Evolutionary conservation across 2,113 vertebrate genomes (phyloP), one percentile per base, ranked within the genome.

Genomic region (Oxyruncus cristatus): DNA sequence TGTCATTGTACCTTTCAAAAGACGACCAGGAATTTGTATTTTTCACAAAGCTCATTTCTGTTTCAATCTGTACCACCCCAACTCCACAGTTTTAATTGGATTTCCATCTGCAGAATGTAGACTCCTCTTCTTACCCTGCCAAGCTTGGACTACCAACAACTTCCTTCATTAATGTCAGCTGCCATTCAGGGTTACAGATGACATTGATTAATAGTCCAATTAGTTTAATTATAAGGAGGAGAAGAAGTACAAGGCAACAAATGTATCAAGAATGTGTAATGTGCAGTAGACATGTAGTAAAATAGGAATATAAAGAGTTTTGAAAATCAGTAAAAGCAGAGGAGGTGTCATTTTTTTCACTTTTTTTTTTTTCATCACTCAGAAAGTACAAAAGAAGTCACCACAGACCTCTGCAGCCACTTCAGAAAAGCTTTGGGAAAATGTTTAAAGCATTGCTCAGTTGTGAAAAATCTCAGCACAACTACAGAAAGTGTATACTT

Each of bases 181-280:
- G 92, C 63, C 88, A 85, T 88, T 96, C 86, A 91, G 74, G n/a
- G 23, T 66, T 90, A 76, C 56, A 80, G 61, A 49, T 63, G 37
- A 78, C 92, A 81, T 41, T 92, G 94, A 97, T 97, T 96, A 93
- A 90, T 90, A 88, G 61, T 89, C 86, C 72, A 94, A 85, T 96
- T 94, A 96, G 86, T 92, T 89, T 90, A 88, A 94, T 95, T 97
- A 94, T 76, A 53, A 78, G 73, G 53, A 94, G n/a, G 37, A 83
- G 77, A 93, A 95, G 49, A 93, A 76, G 49, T 88, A 18, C 13
- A 91, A 89, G 85, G 46, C 49, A 96, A 86, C 24, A 93, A 75
- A 91, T 46, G 16, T 76, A 81, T 81, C 53, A 61, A 10, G 49
- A 91, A 76, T 52, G 22, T 89, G 91, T 88, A 81, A 46, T 17